phyloP scores from a whole-genome alignment of 2,888 invertebrate species.

The Lepas anatifera region DNA sequence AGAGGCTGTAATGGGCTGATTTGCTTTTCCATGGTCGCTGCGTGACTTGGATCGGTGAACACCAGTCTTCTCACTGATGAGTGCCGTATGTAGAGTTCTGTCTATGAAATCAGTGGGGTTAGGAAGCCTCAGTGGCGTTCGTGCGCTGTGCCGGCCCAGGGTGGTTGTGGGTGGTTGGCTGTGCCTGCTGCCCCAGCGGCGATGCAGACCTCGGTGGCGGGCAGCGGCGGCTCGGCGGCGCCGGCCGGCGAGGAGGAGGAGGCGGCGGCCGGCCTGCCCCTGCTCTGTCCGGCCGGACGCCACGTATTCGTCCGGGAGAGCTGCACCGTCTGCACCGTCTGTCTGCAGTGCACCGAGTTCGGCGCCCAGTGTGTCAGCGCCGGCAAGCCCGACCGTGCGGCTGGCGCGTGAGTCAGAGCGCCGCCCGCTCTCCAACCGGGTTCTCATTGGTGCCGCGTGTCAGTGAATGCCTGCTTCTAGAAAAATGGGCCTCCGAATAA shows the following conservation, averaged over 20 bases:
- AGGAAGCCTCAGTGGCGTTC: too few relatives aligned
- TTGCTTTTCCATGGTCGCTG: too few relatives aligned
- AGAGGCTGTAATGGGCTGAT: too few relatives aligned
- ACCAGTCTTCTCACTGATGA: too few relatives aligned
- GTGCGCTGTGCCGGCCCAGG: neutral
- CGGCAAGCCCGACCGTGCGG: slow-evolving; percentile 60
- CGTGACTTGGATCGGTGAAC: too few relatives aligned
- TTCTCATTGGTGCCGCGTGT: too few relatives aligned
- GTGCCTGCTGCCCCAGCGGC: slow-evolving; percentile 22
- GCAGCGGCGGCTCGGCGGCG: neutral
- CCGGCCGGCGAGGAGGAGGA: neutral
- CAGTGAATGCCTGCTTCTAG: too few relatives aligned
- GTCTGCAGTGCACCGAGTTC: slow-evolving; percentile 88
- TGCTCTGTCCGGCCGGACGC: slow-evolving; percentile 48
- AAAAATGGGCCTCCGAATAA: too few relatives aligned
- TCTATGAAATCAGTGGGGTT: too few relatives aligned
- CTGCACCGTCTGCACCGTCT: slow-evolving; percentile 80
- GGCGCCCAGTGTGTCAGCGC: slow-evolving; percentile 68
- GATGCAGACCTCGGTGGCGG: slow-evolving; percentile 23
- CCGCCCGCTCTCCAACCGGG: too few relatives aligned
- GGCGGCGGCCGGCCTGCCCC: neutral
- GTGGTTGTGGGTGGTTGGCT: slow-evolving; percentile 35
- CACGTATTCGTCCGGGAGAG: slow-evolving; percentile 69
- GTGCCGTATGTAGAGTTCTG: too few relatives aligned
- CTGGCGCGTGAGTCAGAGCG: slow-evolving; percentile 65